Conservation (phyloP, 2,797 vertebrate species). For the Anas bernieri region DNA sequence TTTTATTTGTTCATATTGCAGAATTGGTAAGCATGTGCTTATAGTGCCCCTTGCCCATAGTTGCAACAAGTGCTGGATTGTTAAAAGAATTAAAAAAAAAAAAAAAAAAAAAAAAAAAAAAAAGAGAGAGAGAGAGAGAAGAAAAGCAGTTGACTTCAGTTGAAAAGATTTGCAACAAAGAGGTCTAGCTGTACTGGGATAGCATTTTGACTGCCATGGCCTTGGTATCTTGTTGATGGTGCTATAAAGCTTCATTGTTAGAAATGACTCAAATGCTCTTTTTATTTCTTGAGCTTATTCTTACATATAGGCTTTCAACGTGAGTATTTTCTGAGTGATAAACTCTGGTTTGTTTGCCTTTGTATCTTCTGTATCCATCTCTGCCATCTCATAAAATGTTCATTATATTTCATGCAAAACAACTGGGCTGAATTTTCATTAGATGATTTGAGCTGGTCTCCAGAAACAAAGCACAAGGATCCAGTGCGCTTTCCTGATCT, state of each 20-base stretch:
- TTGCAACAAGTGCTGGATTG: neutral
- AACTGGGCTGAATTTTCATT: neutral
- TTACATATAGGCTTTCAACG: neutral
- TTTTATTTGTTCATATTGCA: neutral
- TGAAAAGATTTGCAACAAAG: neutral
- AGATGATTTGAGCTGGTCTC: neutral
- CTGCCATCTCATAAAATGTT: constrained; percentile 16
- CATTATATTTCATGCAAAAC: neutral
- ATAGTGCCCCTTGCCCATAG: neutral
- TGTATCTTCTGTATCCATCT: neutral
- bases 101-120: neutral
- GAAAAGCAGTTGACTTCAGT: neutral
- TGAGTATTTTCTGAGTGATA: neutral
- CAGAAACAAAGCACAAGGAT: neutral
- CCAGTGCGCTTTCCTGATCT: neutral
- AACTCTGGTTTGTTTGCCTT: neutral
- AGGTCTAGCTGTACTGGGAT: neutral
- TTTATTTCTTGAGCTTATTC: constrained; percentile 12
- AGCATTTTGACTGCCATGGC: neutral
- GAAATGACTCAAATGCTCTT: neutral
- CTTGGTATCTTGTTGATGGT: neutral
- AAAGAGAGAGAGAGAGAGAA: neutral
- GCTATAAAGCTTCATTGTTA: neutral
- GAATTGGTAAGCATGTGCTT: neutral
- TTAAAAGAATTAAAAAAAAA: neutral